phyloP scores from a whole-genome alignment of 2,797 vertebrate species.

The Xenopus petersii region DNA sequence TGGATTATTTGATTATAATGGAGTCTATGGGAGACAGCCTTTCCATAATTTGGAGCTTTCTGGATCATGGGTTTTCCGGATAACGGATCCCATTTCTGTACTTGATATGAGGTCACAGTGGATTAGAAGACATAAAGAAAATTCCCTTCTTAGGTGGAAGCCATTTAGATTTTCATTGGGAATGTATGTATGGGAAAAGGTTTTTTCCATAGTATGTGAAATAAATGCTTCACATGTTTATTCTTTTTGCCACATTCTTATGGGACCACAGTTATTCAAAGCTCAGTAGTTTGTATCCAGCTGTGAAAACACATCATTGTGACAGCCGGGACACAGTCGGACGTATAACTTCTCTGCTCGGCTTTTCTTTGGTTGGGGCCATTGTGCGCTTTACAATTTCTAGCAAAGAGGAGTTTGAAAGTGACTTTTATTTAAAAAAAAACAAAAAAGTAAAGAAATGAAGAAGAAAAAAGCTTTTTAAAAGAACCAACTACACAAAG shows the following conservation, averaged over 20 bases:
- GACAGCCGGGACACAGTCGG: slow-evolving; percentile 46
- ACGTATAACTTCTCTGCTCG: slow-evolving; percentile 37
- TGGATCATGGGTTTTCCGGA: too few species aligned
- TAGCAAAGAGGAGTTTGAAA: slow-evolving; percentile 16
- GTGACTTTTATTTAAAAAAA: slow-evolving; percentile 3
- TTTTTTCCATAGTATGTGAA: not conserved
- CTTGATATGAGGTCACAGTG: too few species aligned
- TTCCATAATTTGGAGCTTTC: too few species aligned
- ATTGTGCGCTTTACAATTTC: slow-evolving; percentile 40
- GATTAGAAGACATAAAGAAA: too few species aligned
- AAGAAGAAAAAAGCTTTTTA: not conserved
- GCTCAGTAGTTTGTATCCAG: slow-evolving; percentile 37
- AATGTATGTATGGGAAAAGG: slow-evolving; percentile 3
- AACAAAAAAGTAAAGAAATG: not conserved
- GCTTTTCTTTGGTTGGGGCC: slow-evolving; percentile 19
- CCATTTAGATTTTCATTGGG: not conserved
- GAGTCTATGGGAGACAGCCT: too few species aligned
- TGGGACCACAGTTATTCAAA: slow-evolving; percentile 43
- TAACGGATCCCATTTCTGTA: too few species aligned
- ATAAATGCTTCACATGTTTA: slow-evolving; percentile 7
- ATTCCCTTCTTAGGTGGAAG: too few species aligned
- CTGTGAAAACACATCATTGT: slow-evolving; percentile 44
- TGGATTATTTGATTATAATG: too few species aligned
- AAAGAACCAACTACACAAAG: slow-evolving; percentile 13
- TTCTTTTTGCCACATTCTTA: slow-evolving; percentile 16